Conservation (phyloP, 2,113 vertebrate genomes). For the Pomatorhinus ruficollis region DNA sequence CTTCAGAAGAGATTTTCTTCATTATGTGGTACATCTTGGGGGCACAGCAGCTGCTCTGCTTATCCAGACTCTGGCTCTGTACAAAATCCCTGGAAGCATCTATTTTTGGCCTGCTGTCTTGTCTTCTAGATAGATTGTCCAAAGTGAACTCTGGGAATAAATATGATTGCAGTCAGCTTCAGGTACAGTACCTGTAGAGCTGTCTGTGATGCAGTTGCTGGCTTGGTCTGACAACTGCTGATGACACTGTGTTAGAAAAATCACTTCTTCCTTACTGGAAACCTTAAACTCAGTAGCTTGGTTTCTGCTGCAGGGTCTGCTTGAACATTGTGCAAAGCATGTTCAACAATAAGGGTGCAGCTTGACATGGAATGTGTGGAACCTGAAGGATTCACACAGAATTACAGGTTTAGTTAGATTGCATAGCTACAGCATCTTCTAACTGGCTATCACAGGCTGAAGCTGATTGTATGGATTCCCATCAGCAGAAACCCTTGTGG, state of each 20-base stretch:
- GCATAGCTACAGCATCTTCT: not conserved
- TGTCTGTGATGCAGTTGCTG: not conserved
- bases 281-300: not conserved
- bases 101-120: not conserved
- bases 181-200: not conserved
- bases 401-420: not conserved
- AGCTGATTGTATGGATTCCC: not conserved
- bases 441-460: not conserved
- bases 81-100: not conserved
- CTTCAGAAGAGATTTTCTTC: slow-evolving; percentile 41
- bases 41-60: slow-evolving; percentile 11
- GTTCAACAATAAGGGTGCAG: not conserved
- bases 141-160: not conserved
- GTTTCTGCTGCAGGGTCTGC: not conserved
- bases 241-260: not conserved
- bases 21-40: not conserved
- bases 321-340: not conserved
- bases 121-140: not conserved
- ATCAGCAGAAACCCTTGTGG: not conserved
- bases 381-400: not conserved
- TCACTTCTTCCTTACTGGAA: not conserved
- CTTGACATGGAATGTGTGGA: not conserved
- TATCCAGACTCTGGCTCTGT: not conserved
- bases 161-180: not conserved
- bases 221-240: not conserved